Percentiles rank a stretch among this genome's conserved stretches.
These are phyloP conservation scores for Diadema setosum DNA, from an alignment of 35 echinoderm and acorn worm species.

Conservation along the genomic window DNA sequence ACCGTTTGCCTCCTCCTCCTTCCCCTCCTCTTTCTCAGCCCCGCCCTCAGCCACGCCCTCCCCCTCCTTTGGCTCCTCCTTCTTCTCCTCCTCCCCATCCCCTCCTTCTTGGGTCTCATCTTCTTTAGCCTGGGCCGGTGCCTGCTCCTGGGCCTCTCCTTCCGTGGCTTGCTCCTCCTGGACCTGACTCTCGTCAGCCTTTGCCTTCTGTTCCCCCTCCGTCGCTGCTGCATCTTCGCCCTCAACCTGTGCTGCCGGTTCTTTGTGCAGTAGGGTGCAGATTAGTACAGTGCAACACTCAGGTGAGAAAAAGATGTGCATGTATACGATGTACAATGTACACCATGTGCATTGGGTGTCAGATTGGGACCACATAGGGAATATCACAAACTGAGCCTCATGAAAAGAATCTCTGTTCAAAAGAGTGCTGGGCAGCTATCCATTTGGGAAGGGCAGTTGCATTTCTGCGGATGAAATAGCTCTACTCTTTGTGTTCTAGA, in stretches of 20 bases:
- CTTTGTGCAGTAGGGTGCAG: not conserved
- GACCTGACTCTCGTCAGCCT: not conserved
- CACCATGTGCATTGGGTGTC: not conserved
- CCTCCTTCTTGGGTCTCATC: not conserved
- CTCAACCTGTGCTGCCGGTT: not conserved
- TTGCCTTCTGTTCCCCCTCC: not conserved
- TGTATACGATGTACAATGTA: too few species aligned
- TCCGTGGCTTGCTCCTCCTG: not conserved
- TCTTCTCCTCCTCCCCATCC: not conserved
- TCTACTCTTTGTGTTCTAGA: too few species aligned
- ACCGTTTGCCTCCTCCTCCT: not conserved
- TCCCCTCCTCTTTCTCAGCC: not conserved
- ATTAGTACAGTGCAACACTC: not conserved
- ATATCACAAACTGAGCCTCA: too few species aligned
- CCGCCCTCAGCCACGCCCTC: not conserved
- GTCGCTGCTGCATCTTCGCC: not conserved
- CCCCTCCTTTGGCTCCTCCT: not conserved
- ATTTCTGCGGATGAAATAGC: too few species aligned
- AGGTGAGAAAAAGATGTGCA: not conserved
- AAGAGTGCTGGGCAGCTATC: too few species aligned
- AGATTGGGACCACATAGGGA: not conserved
- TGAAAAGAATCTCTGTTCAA: too few species aligned
- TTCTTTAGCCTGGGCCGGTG: not conserved
- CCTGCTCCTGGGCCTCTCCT: not conserved
- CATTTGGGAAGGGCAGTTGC: too few species aligned